Percentiles rank a stretch among this genome's conserved stretches.
These are phyloP conservation scores for Channa striata DNA, from an alignment of 2,797 vertebrate genomes.

Conservation along the genomic window DNA sequence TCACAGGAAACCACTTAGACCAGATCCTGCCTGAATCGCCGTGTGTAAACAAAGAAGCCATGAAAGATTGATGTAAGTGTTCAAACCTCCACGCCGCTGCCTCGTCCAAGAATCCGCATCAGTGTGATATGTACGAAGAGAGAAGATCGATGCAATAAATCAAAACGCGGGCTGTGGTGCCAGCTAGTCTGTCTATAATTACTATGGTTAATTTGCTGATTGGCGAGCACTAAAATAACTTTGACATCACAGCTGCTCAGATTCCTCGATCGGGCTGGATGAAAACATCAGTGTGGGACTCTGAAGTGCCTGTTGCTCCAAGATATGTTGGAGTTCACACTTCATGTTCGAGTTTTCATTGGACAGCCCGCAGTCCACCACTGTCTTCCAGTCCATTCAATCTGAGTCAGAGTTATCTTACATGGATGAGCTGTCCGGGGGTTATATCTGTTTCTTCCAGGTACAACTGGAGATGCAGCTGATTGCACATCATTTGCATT, in stretches of 20 bases:
- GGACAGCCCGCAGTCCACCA: slow-evolving; percentile 33
- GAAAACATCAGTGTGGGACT: slow-evolving; percentile 7
- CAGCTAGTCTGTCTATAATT: not conserved
- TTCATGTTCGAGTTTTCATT: slow-evolving; percentile 28
- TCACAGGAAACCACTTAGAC: slow-evolving; percentile 77
- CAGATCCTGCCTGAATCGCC: slow-evolving; percentile 69
- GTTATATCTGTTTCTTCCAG: slow-evolving; percentile 54
- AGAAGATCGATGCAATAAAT: slow-evolving; percentile 4
- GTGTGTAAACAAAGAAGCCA: slow-evolving; percentile 79
- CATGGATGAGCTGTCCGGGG: slow-evolving; percentile 21
- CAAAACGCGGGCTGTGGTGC: not conserved
- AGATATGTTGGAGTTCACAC: not conserved
- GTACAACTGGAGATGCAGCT: slow-evolving; percentile 54
- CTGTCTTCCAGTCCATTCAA: slow-evolving; percentile 21
- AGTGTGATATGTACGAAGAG: not conserved
- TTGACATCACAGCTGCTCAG: not conserved
- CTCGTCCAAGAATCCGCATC: slow-evolving; percentile 25
- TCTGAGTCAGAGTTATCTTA: slow-evolving; percentile 41
- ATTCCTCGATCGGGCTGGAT: not conserved
- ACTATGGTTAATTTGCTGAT: not conserved
- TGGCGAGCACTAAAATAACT: not conserved
- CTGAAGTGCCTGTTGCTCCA: not conserved
- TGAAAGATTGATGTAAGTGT: slow-evolving; percentile 79
- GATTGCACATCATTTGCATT: slow-evolving; percentile 77
- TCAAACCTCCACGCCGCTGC: slow-evolving; percentile 67